Percentiles rank a stretch among this genome's conserved stretches.
Conservation (phyloP, 2,888 invertebrate species). For the Tricholauxania praeusta region DNA sequence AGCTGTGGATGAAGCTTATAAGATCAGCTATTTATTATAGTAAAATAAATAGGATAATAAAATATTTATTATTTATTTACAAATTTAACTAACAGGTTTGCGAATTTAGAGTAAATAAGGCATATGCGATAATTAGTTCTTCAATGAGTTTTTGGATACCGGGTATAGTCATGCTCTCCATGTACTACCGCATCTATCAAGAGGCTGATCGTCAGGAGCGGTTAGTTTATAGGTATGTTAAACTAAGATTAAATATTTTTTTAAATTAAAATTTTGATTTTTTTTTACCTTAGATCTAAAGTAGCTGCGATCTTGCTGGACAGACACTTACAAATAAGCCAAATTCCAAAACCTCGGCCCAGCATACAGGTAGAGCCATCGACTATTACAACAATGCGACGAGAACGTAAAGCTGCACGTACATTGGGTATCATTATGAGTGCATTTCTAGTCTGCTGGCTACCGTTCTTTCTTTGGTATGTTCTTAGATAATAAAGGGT, state of each 20-base stretch:
- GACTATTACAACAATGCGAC: conserved; percentile 87
- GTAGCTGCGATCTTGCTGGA: conserved; percentile 88
- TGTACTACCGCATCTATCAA: conserved; percentile 90
- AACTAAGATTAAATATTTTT: conserved; percentile 33
- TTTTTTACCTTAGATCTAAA: conserved; percentile 76
- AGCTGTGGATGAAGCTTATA: no score
- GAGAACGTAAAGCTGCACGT: conserved; percentile 90
- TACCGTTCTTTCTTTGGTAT: conserved; percentile 95
- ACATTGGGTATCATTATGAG: conserved; percentile 97
- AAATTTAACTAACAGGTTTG: conserved; percentile 69
- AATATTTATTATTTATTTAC: not conserved
- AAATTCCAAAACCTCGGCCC: conserved; percentile 80
- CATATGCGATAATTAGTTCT: conserved; percentile 89
- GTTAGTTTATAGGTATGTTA: conserved; percentile 82
- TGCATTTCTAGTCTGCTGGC: conserved; percentile 94
- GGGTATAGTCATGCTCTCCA: conserved; percentile 91
- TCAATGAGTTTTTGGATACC: conserved; percentile 95
- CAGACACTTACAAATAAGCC: conserved; percentile 91
- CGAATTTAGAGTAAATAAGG: conserved; percentile 86
- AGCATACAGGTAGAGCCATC: conserved; percentile 80
- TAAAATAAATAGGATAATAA: no score
- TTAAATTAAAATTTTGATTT: not conserved
- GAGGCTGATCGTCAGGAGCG: conserved; percentile 88
- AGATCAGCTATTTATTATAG: no score
- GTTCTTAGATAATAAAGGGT: conserved; percentile 51